phyloP scores from a whole-genome alignment of 2,797 vertebrate species.

The Chiloscyllium punctatum region DNA sequence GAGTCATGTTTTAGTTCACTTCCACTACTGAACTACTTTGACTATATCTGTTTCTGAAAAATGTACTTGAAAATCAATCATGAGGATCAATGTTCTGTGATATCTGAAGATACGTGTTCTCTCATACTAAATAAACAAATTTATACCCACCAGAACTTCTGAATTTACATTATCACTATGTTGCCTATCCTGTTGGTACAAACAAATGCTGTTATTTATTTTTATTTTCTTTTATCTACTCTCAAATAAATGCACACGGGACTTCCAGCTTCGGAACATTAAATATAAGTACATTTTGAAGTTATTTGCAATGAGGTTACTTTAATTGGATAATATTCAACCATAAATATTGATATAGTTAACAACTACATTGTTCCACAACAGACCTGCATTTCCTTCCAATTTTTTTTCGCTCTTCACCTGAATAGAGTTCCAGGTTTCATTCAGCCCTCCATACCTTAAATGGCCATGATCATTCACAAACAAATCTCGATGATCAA shows the following conservation, averaged over 20 bases:
- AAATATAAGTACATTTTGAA: background rate
- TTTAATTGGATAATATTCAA: background rate
- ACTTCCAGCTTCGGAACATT: background rate
- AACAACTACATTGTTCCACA: background rate
- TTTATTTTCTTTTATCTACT: background rate
- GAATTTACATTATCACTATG: background rate
- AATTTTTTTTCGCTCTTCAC: no score
- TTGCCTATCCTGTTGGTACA: background rate
- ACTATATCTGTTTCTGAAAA: constrained; percentile 14
- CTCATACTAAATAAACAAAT: background rate
- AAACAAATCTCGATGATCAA: background rate
- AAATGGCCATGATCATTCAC: background rate
- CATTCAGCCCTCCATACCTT: background rate
- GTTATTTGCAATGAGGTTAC: background rate
- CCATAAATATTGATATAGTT: no score
- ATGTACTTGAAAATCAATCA: constrained; percentile 18
- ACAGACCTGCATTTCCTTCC: background rate
- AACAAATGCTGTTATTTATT: background rate
- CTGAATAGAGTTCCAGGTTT: background rate
- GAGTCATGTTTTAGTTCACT: constrained; percentile 12
- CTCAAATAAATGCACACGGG: background rate
- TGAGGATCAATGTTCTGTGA: background rate
- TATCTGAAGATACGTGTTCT: background rate
- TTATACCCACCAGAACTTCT: background rate
- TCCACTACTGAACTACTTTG: background rate